Conservation (phyloP, 2,797 vertebrate species). For the Micropoecilia bifurca region DNA sequence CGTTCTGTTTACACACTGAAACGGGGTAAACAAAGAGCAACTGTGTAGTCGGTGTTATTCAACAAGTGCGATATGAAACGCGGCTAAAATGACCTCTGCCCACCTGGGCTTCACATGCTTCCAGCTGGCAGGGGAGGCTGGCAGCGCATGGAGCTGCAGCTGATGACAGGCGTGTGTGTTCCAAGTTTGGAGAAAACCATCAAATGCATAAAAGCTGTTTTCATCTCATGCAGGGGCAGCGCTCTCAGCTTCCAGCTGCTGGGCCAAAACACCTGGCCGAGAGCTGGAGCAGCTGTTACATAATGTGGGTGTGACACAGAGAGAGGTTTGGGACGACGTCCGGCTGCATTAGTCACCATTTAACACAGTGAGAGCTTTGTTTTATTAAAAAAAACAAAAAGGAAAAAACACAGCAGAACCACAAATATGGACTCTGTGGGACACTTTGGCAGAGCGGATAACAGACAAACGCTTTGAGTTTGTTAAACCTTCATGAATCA, state of each 20-base stretch:
- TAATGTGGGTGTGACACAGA: constrained; percentile 38
- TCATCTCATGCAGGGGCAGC: constrained; percentile 18
- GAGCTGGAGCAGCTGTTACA: constrained; percentile 36
- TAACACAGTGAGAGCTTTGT: constrained; percentile 67
- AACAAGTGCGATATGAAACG: constrained; percentile 31
- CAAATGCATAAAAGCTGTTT: constrained; percentile 50
- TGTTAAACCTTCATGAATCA: neutral
- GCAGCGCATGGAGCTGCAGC: neutral
- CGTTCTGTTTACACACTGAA: constrained; percentile 12
- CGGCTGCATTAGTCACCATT: constrained; percentile 52
- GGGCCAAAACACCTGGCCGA: constrained; percentile 54
- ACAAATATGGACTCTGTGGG: constrained; percentile 11
- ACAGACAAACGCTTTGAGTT: neutral
- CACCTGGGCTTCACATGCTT: constrained; percentile 20
- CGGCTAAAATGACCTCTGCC: constrained; percentile 29
- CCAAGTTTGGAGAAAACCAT: constrained; percentile 28
- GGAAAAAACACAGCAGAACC: neutral
- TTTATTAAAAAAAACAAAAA: neutral
- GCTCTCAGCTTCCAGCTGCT: constrained; percentile 11
- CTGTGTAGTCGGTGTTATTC: constrained; percentile 42
- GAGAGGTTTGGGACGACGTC: constrained; percentile 17
- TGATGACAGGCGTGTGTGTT: constrained; percentile 38
- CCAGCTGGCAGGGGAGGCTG: neutral
- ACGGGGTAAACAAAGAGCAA: constrained; percentile 35
- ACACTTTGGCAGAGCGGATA: neutral